Conservation (phyloP, 2,888 invertebrate genomes). For the Plagodis pulveraria region DNA sequence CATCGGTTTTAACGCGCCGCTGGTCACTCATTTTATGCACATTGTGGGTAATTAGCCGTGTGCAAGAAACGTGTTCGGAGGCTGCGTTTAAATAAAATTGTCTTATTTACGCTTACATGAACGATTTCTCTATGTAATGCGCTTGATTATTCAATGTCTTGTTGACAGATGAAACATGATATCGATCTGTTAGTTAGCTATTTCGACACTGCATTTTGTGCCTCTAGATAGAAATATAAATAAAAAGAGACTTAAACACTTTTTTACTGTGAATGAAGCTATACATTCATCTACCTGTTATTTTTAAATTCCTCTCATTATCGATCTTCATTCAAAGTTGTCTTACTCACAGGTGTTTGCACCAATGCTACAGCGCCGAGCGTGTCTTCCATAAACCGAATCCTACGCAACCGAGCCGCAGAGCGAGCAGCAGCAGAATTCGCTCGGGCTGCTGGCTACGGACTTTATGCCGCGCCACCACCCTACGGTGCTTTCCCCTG, state of each 20-base stretch:
- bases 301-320: no score
- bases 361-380: slow-evolving; percentile 98
- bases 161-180: background rate
- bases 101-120: slow-evolving; percentile 41
- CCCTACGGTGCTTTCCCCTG: slow-evolving; percentile 86
- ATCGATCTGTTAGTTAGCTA: no score
- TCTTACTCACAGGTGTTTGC: slow-evolving; percentile 91
- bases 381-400: slow-evolving; percentile 98
- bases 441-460: slow-evolving; percentile 95
- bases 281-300: no score
- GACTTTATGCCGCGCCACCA: slow-evolving; percentile 92
- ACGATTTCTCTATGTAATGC: slow-evolving; percentile 37
- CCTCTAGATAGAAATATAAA: background rate
- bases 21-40: slow-evolving; percentile 64
- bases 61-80: slow-evolving; percentile 32
- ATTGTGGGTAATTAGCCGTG: slow-evolving; percentile 52
- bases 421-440: slow-evolving; percentile 98
- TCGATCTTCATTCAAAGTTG: no score
- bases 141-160: slow-evolving; percentile 4
- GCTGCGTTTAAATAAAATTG: slow-evolving; percentile 35
- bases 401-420: slow-evolving; percentile 97
- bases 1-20: slow-evolving; percentile 77
- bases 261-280: no score
- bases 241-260: background rate
- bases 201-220: no score